Conservation (phyloP, 92 coral and sea anemone genomes). For the Umimayanthus chanpuru region DNA sequence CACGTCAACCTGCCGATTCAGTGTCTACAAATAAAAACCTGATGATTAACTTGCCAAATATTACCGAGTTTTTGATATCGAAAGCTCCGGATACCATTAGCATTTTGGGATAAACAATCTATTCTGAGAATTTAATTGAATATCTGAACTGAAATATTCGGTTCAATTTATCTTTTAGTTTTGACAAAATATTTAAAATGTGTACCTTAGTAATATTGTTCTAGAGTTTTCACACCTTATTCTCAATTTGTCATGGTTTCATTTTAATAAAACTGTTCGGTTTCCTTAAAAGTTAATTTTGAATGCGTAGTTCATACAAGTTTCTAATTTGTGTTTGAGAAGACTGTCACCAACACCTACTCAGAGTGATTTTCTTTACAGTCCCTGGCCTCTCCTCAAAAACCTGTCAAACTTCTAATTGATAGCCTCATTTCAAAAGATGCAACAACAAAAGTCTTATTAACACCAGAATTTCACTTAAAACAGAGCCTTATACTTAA, state of each 20-base stretch:
- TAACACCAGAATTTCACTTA: too few species aligned
- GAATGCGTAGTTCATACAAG: not conserved
- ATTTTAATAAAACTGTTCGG: conserved; percentile 7
- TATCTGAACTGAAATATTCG: not conserved
- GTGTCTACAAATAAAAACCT: conserved; percentile 1
- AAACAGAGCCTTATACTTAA: too few species aligned
- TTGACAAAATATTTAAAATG: too few species aligned
- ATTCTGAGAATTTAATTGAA: conserved; percentile 15
- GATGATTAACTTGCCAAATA: conserved; percentile 22
- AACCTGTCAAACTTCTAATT: not conserved
- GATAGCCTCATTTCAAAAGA: too few species aligned
- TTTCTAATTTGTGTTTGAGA: not conserved
- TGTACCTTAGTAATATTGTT: conserved; percentile 8
- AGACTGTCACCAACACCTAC: not conserved
- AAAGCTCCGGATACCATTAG: conserved; percentile 38
- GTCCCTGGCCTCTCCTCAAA: not conserved
- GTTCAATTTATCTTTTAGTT: not conserved
- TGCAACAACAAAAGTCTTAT: too few species aligned
- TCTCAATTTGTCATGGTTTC: conserved; percentile 2
- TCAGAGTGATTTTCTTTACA: not conserved
- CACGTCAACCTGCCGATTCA: conserved; percentile 7
- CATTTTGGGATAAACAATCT: conserved; percentile 30
- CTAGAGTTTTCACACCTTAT: conserved; percentile 10
- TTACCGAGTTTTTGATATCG: not conserved
- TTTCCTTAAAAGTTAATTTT: not conserved